Conservation (phyloP, 2,888 invertebrate species). For the Monopis laevigella region DNA sequence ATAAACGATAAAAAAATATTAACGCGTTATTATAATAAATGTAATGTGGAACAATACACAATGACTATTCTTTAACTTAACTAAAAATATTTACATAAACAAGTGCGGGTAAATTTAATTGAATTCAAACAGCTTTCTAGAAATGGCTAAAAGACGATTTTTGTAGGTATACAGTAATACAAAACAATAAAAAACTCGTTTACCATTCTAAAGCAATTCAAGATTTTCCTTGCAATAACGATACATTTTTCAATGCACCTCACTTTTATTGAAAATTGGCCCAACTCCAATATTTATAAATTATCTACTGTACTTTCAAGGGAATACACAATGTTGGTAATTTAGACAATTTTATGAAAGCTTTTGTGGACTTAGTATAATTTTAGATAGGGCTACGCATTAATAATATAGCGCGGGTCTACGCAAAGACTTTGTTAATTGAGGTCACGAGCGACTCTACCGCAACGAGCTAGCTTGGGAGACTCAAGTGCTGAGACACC, state of each 20-base stretch:
- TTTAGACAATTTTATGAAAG: constrained; percentile 10
- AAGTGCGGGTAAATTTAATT: too few relatives aligned
- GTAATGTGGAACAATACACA: too few relatives aligned
- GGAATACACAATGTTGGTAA: constrained; percentile 18
- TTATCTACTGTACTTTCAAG: constrained; percentile 29
- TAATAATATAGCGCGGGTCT: constrained; percentile 7
- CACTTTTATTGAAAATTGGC: constrained; percentile 33
- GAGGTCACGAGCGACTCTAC: constrained; percentile 27
- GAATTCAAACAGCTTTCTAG: too few relatives aligned
- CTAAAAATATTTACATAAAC: too few relatives aligned
- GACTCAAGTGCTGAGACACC: constrained; percentile 28
- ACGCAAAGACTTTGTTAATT: constrained; percentile 28
- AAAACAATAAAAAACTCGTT: background rate
- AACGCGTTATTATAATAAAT: too few relatives aligned
- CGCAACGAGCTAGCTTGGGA: constrained; percentile 16
- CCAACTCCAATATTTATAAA: constrained; percentile 40
- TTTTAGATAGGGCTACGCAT: constrained; percentile 8
- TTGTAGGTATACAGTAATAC: too few relatives aligned
- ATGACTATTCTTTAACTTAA: too few relatives aligned
- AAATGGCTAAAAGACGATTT: too few relatives aligned
- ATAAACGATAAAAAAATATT: too few relatives aligned
- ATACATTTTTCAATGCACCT: constrained; percentile 8
- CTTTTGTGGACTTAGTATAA: constrained; percentile 11
- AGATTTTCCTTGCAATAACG: too few relatives aligned
- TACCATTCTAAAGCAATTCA: background rate